phyloP scores from a whole-genome alignment of 2,113 vertebrate species.

The Dolichotis patagonum region DNA sequence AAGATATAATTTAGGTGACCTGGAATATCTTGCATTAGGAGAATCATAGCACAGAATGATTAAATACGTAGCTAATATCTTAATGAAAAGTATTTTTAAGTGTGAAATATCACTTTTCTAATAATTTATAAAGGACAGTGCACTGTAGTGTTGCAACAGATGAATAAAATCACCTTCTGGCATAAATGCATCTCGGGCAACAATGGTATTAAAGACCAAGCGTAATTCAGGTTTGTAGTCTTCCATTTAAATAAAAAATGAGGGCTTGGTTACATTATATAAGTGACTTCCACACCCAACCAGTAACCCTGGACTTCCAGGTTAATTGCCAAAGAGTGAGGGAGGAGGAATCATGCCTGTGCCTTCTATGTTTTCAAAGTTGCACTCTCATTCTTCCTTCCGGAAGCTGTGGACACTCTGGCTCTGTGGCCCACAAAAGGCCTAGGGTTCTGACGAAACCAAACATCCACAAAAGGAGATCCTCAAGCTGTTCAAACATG shows the following conservation, averaged over 20 bases:
- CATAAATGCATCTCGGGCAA: neutral
- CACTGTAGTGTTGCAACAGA: neutral
- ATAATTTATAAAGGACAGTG: neutral
- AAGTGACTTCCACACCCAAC: neutral
- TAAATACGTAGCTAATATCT: conserved; percentile 33
- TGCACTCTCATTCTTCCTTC: neutral
- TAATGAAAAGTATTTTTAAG: neutral
- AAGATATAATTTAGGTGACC: neutral
- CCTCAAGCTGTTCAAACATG: neutral
- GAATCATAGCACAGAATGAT: neutral
- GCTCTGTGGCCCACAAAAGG: neutral
- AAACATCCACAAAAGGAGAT: neutral
- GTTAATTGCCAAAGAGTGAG: neutral
- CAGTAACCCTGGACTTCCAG: neutral
- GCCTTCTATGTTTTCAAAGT: neutral
- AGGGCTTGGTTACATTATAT: neutral
- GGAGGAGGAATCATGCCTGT: neutral
- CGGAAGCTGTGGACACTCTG: neutral
- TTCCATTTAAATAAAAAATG: neutral
- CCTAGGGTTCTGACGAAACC: neutral
- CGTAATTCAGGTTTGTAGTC: neutral
- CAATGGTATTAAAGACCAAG: neutral
- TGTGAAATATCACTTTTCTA: neutral
- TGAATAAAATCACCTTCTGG: neutral
- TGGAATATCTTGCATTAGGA: conserved; percentile 34